Percentiles rank a stretch among this genome's conserved stretches.
Evolutionary conservation across 2,888 invertebrate genomes (phyloP).

Genomic region (Arrhopalites spinosus): DNA sequence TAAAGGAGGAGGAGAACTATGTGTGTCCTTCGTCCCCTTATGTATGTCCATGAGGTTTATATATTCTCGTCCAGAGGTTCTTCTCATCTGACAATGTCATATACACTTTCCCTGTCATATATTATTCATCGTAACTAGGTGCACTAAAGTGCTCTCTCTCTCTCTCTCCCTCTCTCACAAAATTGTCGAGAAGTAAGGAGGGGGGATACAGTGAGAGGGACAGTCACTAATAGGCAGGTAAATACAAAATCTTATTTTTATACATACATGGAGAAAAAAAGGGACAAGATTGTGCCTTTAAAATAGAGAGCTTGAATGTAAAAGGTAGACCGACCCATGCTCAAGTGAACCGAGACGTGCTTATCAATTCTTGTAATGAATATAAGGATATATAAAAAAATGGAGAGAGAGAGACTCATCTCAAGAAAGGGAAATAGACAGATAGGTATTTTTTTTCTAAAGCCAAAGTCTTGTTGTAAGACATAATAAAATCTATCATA

Average conservation of each 20-base stretch:
- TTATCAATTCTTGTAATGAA: slow-evolving; percentile 19
- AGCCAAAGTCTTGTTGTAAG: slow-evolving; percentile 12
- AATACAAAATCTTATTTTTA: neutral
- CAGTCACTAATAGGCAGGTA: slow-evolving; percentile 20
- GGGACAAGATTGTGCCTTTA: slow-evolving; percentile 8
- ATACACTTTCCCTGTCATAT: slow-evolving; percentile 21
- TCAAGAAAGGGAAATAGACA: neutral
- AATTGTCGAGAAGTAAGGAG: slow-evolving; percentile 11
- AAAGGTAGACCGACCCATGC: slow-evolving; percentile 20
- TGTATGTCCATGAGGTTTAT: neutral
- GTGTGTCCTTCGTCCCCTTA: neutral
- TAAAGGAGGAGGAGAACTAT: neutral
- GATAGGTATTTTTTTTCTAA: slow-evolving; percentile 22
- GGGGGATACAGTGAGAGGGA: neutral
- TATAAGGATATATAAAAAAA: neutral
- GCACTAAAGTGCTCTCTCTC: slow-evolving; percentile 15
- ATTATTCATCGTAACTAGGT: slow-evolving; percentile 28
- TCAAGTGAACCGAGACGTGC: slow-evolving; percentile 17
- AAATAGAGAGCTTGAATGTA: neutral
- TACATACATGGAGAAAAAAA: neutral
- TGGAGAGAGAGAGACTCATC: neutral
- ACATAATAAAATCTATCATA: slow-evolving; percentile 21
- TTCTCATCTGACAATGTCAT: slow-evolving; percentile 9
- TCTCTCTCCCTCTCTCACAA: neutral
- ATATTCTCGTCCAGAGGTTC: neutral